phyloP scores from a whole-genome alignment of 2,797 vertebrate genomes.

The Gymnoscopelus braueri region DNA sequence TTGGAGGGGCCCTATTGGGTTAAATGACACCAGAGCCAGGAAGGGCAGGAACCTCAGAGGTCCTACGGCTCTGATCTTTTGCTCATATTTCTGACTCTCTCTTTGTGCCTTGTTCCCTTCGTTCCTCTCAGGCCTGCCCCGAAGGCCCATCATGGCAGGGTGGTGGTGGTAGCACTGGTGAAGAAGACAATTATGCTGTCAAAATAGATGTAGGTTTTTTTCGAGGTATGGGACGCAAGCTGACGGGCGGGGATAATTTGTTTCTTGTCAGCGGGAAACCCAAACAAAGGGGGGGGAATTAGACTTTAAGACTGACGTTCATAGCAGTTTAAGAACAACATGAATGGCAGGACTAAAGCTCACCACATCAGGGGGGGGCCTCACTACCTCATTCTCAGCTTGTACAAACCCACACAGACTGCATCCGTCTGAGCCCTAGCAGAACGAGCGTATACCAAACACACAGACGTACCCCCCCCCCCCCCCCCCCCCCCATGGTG shows the following conservation, averaged over 20 bases:
- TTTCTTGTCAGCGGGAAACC: conserved; percentile 66
- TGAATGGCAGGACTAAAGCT: conserved; percentile 33
- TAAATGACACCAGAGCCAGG: conserved; percentile 75
- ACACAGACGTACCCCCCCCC: background rate
- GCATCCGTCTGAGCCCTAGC: too few species aligned
- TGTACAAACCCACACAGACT: background rate
- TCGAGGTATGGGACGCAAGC: conserved; percentile 42
- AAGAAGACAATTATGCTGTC: conserved; percentile 64
- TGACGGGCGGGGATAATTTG: conserved; percentile 59
- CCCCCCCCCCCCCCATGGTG: background rate
- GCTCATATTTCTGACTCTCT: conserved; percentile 37
- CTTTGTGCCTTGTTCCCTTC: conserved; percentile 36
- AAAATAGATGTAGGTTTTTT: conserved; percentile 44
- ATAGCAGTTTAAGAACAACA: conserved; percentile 35
- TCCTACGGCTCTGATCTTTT: conserved; percentile 57
- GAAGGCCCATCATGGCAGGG: conserved; percentile 14
- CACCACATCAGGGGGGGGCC: background rate
- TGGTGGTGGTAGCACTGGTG: conserved; percentile 30
- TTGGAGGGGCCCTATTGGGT: conserved; percentile 62
- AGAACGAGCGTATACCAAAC: background rate
- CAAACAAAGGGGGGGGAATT: conserved; percentile 52
- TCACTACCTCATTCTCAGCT: conserved; percentile 26
- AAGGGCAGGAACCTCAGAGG: conserved; percentile 53
- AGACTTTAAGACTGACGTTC: conserved; percentile 49
- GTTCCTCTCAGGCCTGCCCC: conserved; percentile 30